Conservation (phyloP, 2,797 vertebrate species). For the Kryptolebias ocellatus region DNA sequence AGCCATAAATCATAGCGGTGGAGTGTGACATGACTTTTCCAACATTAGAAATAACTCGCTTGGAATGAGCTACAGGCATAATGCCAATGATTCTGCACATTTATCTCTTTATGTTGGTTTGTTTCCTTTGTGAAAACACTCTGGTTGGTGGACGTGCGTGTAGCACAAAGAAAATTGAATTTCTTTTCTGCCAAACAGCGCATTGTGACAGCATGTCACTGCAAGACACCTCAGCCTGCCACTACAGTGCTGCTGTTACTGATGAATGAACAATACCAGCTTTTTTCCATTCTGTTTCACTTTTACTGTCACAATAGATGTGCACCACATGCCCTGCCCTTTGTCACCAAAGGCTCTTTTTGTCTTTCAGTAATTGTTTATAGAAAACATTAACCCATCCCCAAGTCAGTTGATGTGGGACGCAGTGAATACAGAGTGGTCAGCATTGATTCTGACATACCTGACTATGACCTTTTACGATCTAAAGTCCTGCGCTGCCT, state of each 20-base stretch:
- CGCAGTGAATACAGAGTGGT: conserved; percentile 75
- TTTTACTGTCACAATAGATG: conserved; percentile 60
- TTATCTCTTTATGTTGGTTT: conserved; percentile 57
- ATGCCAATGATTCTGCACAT: conserved; percentile 57
- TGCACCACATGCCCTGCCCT: conserved; percentile 56
- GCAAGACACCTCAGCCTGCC: conserved; percentile 45
- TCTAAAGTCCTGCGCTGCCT: conserved; percentile 66
- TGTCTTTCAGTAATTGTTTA: conserved; percentile 76
- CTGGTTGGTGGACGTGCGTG: conserved; percentile 52
- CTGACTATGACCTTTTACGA: conserved; percentile 81
- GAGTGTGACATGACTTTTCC: conserved; percentile 60
- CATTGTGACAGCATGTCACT: conserved; percentile 65
- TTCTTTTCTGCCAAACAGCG: conserved; percentile 57
- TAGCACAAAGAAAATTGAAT: conserved; percentile 68
- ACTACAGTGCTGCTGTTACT: conserved; percentile 63
- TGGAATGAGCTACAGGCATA: conserved; percentile 39
- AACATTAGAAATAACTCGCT: conserved; percentile 53
- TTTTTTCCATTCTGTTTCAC: conserved; percentile 51
- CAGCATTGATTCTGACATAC: conserved; percentile 76
- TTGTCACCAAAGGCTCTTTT: conserved; percentile 58
- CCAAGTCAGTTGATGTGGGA: conserved; percentile 61
- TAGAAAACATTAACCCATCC: conserved; percentile 55
- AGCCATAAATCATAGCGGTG: conserved; percentile 68
- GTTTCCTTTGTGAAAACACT: conserved; percentile 57
- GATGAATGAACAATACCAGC: conserved; percentile 65